Conservation (phyloP, 2,113 vertebrate species). For the Arvicanthis niloticus region DNA sequence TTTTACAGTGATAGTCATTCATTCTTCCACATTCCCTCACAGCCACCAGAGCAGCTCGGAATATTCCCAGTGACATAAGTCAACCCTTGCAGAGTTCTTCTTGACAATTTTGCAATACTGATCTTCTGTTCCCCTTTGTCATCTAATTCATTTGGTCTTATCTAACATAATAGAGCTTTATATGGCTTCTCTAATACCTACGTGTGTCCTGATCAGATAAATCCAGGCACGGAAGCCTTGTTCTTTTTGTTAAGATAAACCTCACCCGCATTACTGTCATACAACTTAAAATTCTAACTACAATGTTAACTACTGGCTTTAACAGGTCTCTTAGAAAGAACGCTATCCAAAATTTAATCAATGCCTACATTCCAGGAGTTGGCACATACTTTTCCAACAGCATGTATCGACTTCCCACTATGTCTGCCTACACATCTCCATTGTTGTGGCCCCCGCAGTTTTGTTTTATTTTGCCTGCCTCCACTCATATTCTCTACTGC, state of each 20-base stretch:
- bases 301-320: not conserved
- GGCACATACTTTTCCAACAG: not conserved
- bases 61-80: not conserved
- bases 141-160: not conserved
- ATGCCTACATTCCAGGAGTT: not conserved
- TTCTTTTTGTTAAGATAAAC: constrained; percentile 49
- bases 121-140: not conserved
- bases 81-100: not conserved
- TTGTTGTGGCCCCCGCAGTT: not conserved
- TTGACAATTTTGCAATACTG: not conserved
- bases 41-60: not conserved
- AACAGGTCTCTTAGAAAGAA: not conserved
- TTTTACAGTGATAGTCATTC: not conserved
- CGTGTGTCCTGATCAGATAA: constrained; percentile 18
- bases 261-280: not conserved
- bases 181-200: constrained; percentile 27
- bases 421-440: not conserved
- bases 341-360: not conserved
- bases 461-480: not conserved
- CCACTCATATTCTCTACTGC: not conserved
- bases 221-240: not conserved
- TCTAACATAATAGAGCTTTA: not conserved
- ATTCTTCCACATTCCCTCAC: not conserved
- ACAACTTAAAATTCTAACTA: not conserved
- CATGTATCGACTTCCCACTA: not conserved